Percentiles rank a stretch among this genome's conserved stretches.
Conservation (phyloP, 1,140 invertebrate species). For the Rhizoglyphus robini region DNA sequence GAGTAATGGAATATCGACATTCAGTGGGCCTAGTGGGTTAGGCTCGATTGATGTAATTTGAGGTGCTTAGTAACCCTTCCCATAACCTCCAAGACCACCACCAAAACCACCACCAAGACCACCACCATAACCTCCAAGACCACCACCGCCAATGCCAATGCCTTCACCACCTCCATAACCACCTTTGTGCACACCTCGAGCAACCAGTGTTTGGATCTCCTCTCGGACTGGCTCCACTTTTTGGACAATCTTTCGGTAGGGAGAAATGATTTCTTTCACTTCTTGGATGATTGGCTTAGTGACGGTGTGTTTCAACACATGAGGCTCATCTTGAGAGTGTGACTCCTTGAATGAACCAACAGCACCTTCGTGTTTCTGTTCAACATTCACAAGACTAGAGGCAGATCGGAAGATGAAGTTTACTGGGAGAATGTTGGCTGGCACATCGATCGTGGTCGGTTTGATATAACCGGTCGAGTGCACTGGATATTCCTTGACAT, state of each 20-base stretch:
- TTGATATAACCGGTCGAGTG: constrained; percentile 12
- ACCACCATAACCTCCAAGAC: background rate
- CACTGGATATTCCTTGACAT: no score
- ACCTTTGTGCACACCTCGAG: background rate
- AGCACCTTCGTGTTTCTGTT: background rate
- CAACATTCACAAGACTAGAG: background rate
- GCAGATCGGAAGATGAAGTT: constrained; percentile 13
- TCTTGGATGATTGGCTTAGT: constrained; percentile 14
- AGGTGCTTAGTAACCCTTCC: background rate
- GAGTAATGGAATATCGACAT: no score
- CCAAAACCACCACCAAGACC: background rate
- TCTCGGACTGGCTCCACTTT: constrained; percentile 3
- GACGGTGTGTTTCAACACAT: constrained; percentile 7
- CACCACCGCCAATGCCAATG: background rate
- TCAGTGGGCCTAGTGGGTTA: no score
- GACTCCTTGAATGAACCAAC: background rate
- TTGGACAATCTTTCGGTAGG: constrained; percentile 7
- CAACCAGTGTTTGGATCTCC: constrained; percentile 9
- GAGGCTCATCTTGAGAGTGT: constrained; percentile 6
- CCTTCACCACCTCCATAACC: background rate
- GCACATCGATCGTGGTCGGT: constrained; percentile 14
- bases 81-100: background rate
- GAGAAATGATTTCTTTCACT: constrained; percentile 13
- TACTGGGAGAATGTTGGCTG: background rate
- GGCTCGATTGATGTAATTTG: background rate